Conservation (phyloP, 1,140 invertebrate genomes). For the Lycorma delicatula region DNA sequence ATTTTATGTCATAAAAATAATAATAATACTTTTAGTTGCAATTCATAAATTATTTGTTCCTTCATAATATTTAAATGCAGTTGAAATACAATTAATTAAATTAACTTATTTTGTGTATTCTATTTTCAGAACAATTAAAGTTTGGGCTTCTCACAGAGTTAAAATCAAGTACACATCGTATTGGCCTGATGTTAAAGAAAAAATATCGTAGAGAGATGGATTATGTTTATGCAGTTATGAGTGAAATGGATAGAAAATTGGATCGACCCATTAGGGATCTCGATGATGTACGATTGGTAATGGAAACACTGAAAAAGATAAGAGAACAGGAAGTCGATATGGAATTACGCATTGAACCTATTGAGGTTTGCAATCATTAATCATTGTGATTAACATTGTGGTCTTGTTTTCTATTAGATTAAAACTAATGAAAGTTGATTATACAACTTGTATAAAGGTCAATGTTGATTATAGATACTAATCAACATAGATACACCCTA, state of each 20-base stretch:
- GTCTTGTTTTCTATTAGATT: background rate
- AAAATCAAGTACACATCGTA: slow-evolving; percentile 64
- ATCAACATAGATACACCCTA: slow-evolving; percentile 1
- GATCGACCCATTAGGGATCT: slow-evolving; percentile 80
- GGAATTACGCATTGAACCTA: slow-evolving; percentile 86
- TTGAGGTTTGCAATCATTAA: slow-evolving; percentile 54
- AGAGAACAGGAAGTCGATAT: slow-evolving; percentile 91
- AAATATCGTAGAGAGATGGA: slow-evolving; percentile 92
- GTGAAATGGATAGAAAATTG: slow-evolving; percentile 80
- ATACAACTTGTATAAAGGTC: background rate
- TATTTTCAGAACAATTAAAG: slow-evolving; percentile 76
- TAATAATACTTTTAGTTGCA: background rate
- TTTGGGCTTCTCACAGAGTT: slow-evolving; percentile 77
- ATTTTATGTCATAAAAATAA: background rate
- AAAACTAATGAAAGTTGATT: background rate
- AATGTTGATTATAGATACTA: slow-evolving; percentile 1
- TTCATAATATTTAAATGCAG: too few species aligned
- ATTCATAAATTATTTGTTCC: too few species aligned
- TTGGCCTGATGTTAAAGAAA: slow-evolving; percentile 82
- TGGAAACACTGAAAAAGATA: slow-evolving; percentile 89
- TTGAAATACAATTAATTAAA: too few species aligned
- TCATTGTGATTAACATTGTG: background rate
- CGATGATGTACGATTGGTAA: slow-evolving; percentile 86
- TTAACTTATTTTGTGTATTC: too few species aligned
- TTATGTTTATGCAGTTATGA: slow-evolving; percentile 86